A percentile compares a stretch with the other conserved stretches of the same genome.
These are phyloP conservation scores for Dysmachus trigonus DNA, from an alignment of 2,888 invertebrate genomes.

Conservation along the genomic window DNA sequence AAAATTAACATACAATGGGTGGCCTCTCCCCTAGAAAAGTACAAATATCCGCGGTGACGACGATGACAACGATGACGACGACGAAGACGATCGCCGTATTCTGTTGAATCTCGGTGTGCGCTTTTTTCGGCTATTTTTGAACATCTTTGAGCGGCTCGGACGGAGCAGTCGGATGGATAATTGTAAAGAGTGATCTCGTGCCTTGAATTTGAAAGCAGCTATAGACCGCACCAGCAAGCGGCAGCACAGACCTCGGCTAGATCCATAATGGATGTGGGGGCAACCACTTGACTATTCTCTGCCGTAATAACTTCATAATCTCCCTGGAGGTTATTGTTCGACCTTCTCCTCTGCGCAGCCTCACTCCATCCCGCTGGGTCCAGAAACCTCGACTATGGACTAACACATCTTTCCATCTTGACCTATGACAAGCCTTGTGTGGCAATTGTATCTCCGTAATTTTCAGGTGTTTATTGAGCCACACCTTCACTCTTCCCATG, in stretches of 20 bases:
- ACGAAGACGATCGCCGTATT: not conserved
- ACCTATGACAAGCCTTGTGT: not conserved
- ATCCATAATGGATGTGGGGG: not conserved
- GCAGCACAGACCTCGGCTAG: not conserved
- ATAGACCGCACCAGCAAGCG: not conserved
- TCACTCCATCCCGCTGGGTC: not conserved
- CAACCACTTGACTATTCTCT: not conserved
- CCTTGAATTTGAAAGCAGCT: not conserved
- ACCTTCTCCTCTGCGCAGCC: not conserved
- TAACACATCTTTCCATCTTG: not conserved
- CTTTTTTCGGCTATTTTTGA: not conserved
- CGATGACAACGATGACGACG: not conserved
- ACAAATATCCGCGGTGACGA: not conserved
- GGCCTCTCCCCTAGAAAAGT: not conserved
- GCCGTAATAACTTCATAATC: not conserved
- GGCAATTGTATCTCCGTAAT: not conserved
- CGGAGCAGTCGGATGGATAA: not conserved
- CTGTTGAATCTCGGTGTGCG: not conserved
- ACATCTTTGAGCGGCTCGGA: not conserved
- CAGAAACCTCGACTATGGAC: not conserved
- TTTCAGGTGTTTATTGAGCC: not conserved
- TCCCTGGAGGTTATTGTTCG: not conserved
- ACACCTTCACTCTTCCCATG: not conserved
- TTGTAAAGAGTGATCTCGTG: not conserved
- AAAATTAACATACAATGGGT: not conserved